Percentiles rank a stretch among this genome's conserved stretches.
These are phyloP conservation scores for Philopotamus ludificatus DNA, from an alignment of 1,140 invertebrate genomes.

Conservation along the genomic window DNA sequence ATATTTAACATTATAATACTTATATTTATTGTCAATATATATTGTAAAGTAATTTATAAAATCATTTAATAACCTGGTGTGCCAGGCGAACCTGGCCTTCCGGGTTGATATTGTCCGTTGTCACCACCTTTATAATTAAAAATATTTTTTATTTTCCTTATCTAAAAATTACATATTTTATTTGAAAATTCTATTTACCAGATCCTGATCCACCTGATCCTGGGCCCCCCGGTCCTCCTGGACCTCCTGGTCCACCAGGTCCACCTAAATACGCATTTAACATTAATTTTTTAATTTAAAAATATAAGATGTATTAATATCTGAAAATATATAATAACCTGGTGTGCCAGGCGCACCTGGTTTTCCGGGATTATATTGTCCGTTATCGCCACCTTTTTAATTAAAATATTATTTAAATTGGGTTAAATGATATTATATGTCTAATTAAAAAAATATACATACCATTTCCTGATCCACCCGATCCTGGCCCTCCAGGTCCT, in stretches of 20 bases:
- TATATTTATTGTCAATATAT: neutral
- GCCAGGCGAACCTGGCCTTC: no score
- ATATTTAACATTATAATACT: conserved; percentile 17
- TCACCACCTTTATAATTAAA: no score
- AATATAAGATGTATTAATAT: neutral
- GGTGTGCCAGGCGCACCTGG: conserved; percentile 43
- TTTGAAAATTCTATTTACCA: no score
- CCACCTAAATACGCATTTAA: neutral
- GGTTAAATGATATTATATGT: conserved; percentile 9
- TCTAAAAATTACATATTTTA: no score
- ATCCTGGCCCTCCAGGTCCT: conserved; percentile 28
- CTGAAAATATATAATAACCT: conserved; percentile 23
- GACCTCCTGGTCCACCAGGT: conserved; percentile 28
- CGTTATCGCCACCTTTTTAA: neutral
- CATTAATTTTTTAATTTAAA: neutral
- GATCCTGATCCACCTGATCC: conserved; percentile 15
- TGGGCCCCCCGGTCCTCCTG: conserved; percentile 32
- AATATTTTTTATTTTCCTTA: no score
- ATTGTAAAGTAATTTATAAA: no score
- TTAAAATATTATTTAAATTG: neutral
- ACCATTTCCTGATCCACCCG: conserved; percentile 14
- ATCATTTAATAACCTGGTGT: no score
- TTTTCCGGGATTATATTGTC: conserved; percentile 35
- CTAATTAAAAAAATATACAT: neutral
- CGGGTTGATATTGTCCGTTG: no score